A percentile compares a stretch with the other conserved stretches of the same genome.
phyloP scores from a whole-genome alignment of 2,888 invertebrate species.

The Meiosimyza platycephala region DNA sequence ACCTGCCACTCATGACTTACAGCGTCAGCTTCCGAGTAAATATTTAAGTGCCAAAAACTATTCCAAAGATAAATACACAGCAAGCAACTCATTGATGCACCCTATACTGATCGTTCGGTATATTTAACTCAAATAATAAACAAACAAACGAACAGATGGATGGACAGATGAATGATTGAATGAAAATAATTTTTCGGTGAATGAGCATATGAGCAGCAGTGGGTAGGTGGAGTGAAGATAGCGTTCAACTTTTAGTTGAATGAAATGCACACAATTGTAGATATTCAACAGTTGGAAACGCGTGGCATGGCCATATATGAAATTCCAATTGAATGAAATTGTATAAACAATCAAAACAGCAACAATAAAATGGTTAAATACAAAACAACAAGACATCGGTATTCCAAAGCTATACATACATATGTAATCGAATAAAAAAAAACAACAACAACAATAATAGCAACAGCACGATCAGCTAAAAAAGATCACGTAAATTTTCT shows the following conservation, averaged over 20 bases:
- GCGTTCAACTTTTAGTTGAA: no score
- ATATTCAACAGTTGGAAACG: constrained; percentile 20
- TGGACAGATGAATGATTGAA: constrained; percentile 25
- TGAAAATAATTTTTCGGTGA: constrained; percentile 17
- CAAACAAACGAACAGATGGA: constrained; percentile 41
- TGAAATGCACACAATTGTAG: background rate
- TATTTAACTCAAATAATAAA: constrained; percentile 1
- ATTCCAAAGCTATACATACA: constrained; percentile 40
- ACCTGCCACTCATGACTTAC: no score
- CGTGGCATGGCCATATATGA: constrained; percentile 19
- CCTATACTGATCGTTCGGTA: no score
- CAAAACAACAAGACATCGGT: background rate
- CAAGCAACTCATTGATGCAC: no score
- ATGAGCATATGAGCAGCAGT: constrained; percentile 23
- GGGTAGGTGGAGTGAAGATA: constrained; percentile 9
- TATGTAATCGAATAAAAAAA: constrained; percentile 55
- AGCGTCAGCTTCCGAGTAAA: no score
- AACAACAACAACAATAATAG: constrained; percentile 28
- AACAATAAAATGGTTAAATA: background rate
- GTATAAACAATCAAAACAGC: constrained; percentile 6
- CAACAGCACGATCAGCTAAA: constrained; percentile 21
- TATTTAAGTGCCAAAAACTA: no score
- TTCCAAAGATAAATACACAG: no score
- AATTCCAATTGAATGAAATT: constrained; percentile 40
- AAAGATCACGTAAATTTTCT: constrained; percentile 5